Evolutionary conservation across 2,888 invertebrate genomes (phyloP).

Genomic region (Opisthograptis luteolata): DNA sequence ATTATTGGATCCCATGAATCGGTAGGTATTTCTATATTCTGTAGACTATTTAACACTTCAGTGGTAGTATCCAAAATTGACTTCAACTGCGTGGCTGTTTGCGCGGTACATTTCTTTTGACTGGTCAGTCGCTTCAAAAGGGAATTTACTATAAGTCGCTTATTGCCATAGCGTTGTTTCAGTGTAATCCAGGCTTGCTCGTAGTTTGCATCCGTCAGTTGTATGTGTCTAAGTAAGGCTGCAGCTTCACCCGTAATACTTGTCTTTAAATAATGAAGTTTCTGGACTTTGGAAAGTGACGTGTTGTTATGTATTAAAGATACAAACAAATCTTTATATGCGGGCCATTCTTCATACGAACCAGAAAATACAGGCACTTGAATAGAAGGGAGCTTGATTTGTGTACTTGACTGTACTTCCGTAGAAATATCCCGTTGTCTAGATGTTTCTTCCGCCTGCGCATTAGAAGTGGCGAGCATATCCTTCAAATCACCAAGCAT

Average conservation of each 20-base stretch:
- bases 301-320: constrained; percentile 16
- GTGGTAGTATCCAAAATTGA: constrained; percentile 17
- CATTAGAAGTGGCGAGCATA: background rate
- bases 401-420: background rate
- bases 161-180: constrained; percentile 12
- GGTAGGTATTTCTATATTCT: background rate
- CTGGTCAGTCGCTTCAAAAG: constrained; percentile 1
- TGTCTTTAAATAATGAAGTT: constrained; percentile 21
- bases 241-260: constrained; percentile 20
- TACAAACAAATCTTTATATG: constrained; percentile 16
- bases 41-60: constrained; percentile 9
- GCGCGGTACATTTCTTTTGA: constrained; percentile 7
- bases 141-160: constrained; percentile 17
- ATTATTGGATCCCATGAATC: background rate
- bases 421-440: background rate
- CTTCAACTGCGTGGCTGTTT: constrained; percentile 5
- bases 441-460: background rate
- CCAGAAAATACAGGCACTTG: constrained; percentile 16
- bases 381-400: constrained; percentile 15
- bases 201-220: constrained; percentile 18
- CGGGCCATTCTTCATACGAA: constrained; percentile 22
- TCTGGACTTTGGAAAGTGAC: constrained; percentile 14
- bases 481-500: background rate
- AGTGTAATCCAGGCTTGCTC: constrained; percentile 19
- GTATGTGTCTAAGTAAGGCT: constrained; percentile 14